Evolutionary conservation across 2,113 vertebrate genomes (phyloP).

Genomic region (Apaloderma vittatum): DNA sequence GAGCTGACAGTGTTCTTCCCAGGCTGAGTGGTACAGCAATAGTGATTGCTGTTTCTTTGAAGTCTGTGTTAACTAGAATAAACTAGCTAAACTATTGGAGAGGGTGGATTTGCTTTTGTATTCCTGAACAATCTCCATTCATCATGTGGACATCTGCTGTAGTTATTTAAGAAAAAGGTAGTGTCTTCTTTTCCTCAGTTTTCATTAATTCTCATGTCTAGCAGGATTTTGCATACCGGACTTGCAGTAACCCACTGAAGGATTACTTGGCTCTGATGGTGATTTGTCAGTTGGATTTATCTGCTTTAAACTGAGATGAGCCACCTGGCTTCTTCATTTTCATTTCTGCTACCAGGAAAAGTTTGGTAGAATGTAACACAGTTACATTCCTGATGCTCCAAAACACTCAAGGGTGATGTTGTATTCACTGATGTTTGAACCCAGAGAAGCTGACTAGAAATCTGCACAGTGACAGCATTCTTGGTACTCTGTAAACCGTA

Average conservation of each 20-base stretch:
- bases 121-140: background rate
- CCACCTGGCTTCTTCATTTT: background rate
- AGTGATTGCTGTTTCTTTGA: slow-evolving; percentile 1
- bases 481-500: background rate
- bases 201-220: background rate
- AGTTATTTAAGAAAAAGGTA: slow-evolving; percentile 15
- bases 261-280: background rate
- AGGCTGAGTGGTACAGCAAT: background rate
- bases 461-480: background rate
- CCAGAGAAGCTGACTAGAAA: background rate
- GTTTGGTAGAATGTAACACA: background rate
- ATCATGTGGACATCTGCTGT: background rate
- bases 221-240: slow-evolving; percentile 17
- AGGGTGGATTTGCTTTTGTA: background rate
- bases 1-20: background rate
- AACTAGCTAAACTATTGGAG: background rate
- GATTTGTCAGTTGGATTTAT: slow-evolving; percentile 19
- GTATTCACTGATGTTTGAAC: background rate
- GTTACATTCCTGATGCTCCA: background rate
- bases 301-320: background rate
- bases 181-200: background rate
- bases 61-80: background rate
- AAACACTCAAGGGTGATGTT: background rate
- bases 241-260: background rate
- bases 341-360: background rate